phyloP scores from a whole-genome alignment of 2,113 vertebrate genomes.

The Oreochromis spilurus region DNA sequence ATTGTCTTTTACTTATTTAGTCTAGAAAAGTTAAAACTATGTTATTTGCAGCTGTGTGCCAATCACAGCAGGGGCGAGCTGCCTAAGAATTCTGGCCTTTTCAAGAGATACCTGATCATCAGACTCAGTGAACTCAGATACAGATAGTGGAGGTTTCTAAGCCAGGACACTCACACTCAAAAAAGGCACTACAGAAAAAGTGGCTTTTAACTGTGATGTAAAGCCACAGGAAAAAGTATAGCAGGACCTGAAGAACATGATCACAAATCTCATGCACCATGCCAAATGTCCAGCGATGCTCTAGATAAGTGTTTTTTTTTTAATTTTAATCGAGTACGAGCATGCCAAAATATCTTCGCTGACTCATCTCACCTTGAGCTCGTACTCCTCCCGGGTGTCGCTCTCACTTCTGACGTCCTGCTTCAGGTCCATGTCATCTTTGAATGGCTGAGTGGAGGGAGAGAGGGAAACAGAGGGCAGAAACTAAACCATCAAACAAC shows the following conservation, averaged over 20 bases:
- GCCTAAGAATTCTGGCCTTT: neutral
- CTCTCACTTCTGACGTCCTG: conserved; percentile 89
- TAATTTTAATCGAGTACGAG: neutral
- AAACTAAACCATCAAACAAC: conserved; percentile 81
- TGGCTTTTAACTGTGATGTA: neutral
- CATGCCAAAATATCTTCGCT: neutral
- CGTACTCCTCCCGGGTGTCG: conserved; percentile 90
- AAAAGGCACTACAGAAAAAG: neutral
- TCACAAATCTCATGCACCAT: conserved; percentile 10
- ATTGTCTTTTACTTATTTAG: neutral
- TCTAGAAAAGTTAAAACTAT: neutral
- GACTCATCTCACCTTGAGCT: conserved; percentile 83
- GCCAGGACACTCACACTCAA: neutral
- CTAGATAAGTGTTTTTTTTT: neutral
- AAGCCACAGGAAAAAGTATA: neutral
- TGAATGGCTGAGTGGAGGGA: conserved; percentile 87
- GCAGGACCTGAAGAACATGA: neutral
- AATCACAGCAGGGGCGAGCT: neutral
- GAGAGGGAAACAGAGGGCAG: conserved; percentile 78
- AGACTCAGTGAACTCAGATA: neutral
- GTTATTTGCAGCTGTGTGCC: neutral
- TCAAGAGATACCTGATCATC: neutral
- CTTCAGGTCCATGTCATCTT: conserved; percentile 92
- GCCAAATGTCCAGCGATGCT: neutral
- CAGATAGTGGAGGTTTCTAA: neutral